Percentiles rank a stretch among this genome's conserved stretches.
phyloP scores from a whole-genome alignment of 1,140 invertebrate genomes.

The Sinonovacula constricta region DNA sequence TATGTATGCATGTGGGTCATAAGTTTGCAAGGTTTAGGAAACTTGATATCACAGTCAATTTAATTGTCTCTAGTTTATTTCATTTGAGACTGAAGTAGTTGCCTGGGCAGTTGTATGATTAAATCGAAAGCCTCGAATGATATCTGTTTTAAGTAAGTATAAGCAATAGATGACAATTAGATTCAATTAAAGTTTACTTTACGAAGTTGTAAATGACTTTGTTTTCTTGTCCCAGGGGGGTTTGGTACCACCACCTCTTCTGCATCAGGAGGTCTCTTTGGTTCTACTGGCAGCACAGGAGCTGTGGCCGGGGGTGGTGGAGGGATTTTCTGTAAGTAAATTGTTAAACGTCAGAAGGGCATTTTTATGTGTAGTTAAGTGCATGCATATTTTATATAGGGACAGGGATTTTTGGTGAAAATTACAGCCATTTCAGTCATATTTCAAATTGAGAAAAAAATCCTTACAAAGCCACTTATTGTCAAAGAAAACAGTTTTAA shows the following conservation, averaged over 20 bases:
- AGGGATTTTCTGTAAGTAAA: too few relatives aligned
- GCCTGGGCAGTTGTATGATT: neutral
- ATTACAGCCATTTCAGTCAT: too few relatives aligned
- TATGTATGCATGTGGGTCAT: too few relatives aligned
- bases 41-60: neutral
- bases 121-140: neutral
- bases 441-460: neutral
- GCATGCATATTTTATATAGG: neutral
- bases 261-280: constrained; percentile 49
- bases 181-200: neutral
- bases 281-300: constrained; percentile 26
- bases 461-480: neutral
- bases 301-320: constrained; percentile 36
- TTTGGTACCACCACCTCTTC: constrained; percentile 61
- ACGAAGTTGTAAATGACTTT: neutral
- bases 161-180: neutral
- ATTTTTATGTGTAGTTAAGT: neutral
- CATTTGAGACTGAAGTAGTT: neutral
- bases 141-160: neutral
- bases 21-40: too few relatives aligned
- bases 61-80: neutral
- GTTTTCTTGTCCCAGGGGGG: constrained; percentile 29
- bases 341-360: neutral
- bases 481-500: neutral
- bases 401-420: neutral